Conservation (phyloP, 2,888 invertebrate species). For the Ashinkailepas kermadecensis region DNA sequence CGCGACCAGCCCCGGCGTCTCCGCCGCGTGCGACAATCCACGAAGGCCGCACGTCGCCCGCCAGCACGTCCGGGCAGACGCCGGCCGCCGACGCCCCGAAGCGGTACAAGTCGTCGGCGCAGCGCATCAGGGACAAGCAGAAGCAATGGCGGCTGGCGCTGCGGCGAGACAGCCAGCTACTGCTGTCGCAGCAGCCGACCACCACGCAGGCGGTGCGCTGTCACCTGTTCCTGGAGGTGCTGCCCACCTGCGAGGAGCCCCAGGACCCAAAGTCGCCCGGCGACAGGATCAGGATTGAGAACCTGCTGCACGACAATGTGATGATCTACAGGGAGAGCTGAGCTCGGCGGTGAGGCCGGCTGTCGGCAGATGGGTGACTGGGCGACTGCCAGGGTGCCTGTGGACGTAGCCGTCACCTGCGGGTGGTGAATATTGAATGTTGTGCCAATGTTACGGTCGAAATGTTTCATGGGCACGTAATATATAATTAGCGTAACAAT, state of each 20-base stretch:
- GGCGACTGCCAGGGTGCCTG: no score
- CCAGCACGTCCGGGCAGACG: no score
- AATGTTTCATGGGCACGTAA: no score
- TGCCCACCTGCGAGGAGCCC: conserved; percentile 16
- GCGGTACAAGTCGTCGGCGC: neutral
- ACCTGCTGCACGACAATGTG: conserved; percentile 14
- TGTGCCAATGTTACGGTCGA: no score
- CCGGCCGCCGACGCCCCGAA: neutral
- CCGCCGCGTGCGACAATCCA: no score
- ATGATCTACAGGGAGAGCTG: conserved; percentile 6
- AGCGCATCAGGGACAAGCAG: neutral
- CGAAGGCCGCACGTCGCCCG: no score
- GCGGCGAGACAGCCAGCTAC: neutral
- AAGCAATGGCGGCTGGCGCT: neutral
- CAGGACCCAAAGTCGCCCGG: neutral
- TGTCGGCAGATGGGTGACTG: no score
- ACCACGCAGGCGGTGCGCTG: conserved; percentile 6
- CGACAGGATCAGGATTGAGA: neutral
- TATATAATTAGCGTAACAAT: no score
- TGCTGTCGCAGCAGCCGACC: conserved; percentile 11
- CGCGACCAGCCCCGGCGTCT: no score
- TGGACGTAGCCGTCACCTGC: no score
- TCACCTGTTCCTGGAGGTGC: conserved; percentile 14
- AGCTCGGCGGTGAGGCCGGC: no score
- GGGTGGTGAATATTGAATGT: no score